Conservation (phyloP, 2,888 invertebrate species). For the Drosophila helvetica region DNA sequence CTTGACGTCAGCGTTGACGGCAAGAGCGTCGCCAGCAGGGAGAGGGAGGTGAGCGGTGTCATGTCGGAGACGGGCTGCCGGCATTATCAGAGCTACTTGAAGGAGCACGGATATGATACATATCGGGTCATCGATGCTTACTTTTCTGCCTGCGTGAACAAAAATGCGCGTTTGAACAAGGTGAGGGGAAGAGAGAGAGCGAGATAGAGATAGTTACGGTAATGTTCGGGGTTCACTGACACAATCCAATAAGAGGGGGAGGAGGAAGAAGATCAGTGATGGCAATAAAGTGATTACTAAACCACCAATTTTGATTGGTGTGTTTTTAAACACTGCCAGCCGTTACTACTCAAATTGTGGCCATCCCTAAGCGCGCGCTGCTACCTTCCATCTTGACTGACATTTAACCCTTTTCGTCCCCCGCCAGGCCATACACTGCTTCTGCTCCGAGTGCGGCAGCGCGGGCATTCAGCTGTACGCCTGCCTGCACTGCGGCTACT, state of each 20-base stretch:
- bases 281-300: slow-evolving; percentile 12
- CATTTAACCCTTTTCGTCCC: neutral
- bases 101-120: slow-evolving; percentile 84
- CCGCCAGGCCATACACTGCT: slow-evolving; percentile 89
- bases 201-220: slow-evolving; percentile 3
- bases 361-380: neutral
- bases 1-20: slow-evolving; percentile 45
- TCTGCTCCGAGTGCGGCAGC: slow-evolving; percentile 92
- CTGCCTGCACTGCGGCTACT: slow-evolving; percentile 95
- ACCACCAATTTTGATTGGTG: neutral
- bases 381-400: neutral
- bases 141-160: slow-evolving; percentile 92
- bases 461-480: slow-evolving; percentile 92
- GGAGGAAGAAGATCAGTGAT: slow-evolving; percentile 10
- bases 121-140: slow-evolving; percentile 90
- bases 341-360: neutral
- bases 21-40: slow-evolving; percentile 19
- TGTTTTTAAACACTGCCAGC: neutral
- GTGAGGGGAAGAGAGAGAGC: slow-evolving; percentile 84
- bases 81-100: slow-evolving; percentile 83
- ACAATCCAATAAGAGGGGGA: neutral
- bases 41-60: slow-evolving; percentile 42
- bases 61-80: slow-evolving; percentile 83
- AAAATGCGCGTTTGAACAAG: slow-evolving; percentile 92
- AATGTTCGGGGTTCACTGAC: neutral